Evolutionary conservation across 2,888 invertebrate species (phyloP).

Genomic region (Odontomyia ornata): DNA sequence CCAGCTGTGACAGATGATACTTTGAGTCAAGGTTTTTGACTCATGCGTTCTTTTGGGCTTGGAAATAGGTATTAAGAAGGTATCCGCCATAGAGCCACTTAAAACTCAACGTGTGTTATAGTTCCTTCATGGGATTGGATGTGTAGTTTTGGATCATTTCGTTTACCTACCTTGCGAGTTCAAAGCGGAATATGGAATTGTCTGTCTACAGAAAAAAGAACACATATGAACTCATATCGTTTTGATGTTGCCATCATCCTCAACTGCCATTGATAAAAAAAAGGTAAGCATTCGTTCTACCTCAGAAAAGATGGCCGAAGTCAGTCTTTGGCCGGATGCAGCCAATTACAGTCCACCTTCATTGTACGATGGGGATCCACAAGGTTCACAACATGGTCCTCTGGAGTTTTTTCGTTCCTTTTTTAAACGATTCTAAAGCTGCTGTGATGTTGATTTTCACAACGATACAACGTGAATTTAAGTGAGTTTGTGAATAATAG

Average conservation of each 20-base stretch:
- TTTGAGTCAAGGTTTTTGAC: conserved; percentile 31
- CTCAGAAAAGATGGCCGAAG: conserved; percentile 21
- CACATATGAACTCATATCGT: background rate
- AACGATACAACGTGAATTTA: background rate
- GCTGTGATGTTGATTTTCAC: background rate
- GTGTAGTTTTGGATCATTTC: background rate
- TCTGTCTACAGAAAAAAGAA: background rate
- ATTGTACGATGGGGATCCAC: background rate
- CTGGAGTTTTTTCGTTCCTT: background rate
- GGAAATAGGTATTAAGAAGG: conserved; percentile 12
- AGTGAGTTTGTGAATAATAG: background rate
- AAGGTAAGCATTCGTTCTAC: background rate
- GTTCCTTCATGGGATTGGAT: background rate
- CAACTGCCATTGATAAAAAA: background rate
- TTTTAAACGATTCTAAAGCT: background rate
- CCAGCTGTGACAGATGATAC: conserved; percentile 47
- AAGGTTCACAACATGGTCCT: conserved; percentile 19
- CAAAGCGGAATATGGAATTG: background rate
- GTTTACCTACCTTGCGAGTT: background rate
- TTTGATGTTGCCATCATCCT: background rate
- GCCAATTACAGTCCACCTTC: background rate
- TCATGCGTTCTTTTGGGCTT: background rate
- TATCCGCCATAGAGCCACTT: background rate
- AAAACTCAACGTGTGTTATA: background rate
- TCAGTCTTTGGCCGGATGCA: conserved; percentile 25